Percentiles rank a stretch among this genome's conserved stretches.
These are phyloP conservation scores for Zonotrichia albicollis DNA, from an alignment of 2,797 vertebrate species.

Conservation along the genomic window DNA sequence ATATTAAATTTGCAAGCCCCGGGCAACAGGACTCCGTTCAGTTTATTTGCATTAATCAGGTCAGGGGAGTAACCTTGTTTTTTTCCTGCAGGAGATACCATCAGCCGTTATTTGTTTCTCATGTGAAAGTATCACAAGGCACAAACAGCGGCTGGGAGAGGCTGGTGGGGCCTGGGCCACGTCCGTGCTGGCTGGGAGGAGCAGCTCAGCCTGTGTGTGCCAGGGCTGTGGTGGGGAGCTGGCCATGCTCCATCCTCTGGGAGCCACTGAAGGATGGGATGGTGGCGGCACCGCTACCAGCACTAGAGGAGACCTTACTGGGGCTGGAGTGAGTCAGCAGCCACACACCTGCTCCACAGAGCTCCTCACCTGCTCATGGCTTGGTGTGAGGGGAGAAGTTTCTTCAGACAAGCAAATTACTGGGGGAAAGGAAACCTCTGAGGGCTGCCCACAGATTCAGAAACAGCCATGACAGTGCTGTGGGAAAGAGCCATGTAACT, in stretches of 20 bases:
- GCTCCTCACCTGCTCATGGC: not conserved
- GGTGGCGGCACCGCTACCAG: not conserved
- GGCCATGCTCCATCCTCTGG: not conserved
- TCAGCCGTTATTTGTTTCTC: slow-evolving; percentile 66
- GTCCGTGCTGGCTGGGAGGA: not conserved
- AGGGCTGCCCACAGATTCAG: not conserved
- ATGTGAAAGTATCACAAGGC: slow-evolving; percentile 49
- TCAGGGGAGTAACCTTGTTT: slow-evolving; percentile 57
- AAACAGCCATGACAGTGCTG: not conserved
- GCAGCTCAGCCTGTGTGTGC: not conserved
- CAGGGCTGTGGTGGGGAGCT: not conserved
- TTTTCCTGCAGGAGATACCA: slow-evolving; percentile 50
- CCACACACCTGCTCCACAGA: not conserved
- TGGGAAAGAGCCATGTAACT: fast-evolving
- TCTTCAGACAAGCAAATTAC: not conserved
- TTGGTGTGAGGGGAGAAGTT: not conserved
- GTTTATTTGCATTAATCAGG: slow-evolving; percentile 71
- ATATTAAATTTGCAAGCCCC: slow-evolving; percentile 69
- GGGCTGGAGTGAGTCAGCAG: not conserved
- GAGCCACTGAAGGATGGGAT: not conserved
- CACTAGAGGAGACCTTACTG: not conserved
- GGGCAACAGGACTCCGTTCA: slow-evolving; percentile 37
- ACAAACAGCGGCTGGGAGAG: slow-evolving; percentile 4
- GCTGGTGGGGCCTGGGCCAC: not conserved
- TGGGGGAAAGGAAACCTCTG: not conserved